A percentile compares a stretch with the other conserved stretches of the same genome.
phyloP scores from a whole-genome alignment of 2,888 invertebrate genomes.

The Mythimna impura region DNA sequence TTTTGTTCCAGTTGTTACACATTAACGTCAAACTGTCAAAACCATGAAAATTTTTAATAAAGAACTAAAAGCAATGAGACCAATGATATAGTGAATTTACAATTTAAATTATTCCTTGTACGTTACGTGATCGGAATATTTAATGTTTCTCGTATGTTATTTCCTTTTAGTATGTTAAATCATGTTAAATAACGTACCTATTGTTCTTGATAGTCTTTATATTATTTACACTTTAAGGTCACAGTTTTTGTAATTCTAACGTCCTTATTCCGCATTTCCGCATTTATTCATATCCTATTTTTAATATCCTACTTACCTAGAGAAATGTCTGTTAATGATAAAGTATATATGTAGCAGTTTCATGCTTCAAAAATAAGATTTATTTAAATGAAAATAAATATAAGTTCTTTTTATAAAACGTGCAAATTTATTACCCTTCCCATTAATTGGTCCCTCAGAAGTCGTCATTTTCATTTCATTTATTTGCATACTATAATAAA shows the following conservation, averaged over 20 bases:
- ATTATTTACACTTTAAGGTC: conserved; percentile 3
- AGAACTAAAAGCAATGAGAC: conserved; percentile 52
- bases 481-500: too few species aligned
- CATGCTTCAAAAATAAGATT: background rate
- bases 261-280: background rate
- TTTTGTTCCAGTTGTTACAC: conserved; percentile 2
- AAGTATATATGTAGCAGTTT: background rate
- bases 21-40: background rate
- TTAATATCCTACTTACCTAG: background rate
- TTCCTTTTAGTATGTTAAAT: conserved; percentile 45
- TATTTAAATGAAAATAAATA: too few species aligned
- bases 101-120: conserved; percentile 56
- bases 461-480: too few species aligned
- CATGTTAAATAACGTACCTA: conserved; percentile 26
- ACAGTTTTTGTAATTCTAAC: background rate
- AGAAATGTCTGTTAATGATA: too few species aligned
- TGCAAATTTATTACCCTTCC: too few species aligned
- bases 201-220: conserved; percentile 8
- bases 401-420: too few species aligned
- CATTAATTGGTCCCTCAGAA: too few species aligned
- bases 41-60: conserved; percentile 39
- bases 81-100: conserved; percentile 48
- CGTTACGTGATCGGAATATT: conserved; percentile 50
- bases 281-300: background rate
- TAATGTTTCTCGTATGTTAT: conserved; percentile 28